A percentile compares a stretch with the other conserved stretches of the same genome.
phyloP scores from a whole-genome alignment of 2,888 invertebrate species.

The Dusona sp. region DNA sequence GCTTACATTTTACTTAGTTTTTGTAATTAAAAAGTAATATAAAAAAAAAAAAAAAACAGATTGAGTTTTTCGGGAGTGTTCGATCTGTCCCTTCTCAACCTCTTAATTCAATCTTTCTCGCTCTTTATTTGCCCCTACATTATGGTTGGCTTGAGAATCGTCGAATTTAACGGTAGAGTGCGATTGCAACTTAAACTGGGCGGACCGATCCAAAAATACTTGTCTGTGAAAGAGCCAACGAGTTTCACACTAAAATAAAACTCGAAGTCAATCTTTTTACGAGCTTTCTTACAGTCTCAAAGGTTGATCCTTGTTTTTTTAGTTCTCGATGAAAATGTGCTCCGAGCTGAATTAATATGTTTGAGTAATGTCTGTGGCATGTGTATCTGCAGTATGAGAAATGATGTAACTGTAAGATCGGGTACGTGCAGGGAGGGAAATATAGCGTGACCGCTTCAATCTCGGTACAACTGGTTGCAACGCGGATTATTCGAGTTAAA shows the following conservation, averaged over 20 bases:
- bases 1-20: too few relatives aligned
- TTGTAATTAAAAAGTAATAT: too few relatives aligned
- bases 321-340: not conserved
- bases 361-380: not conserved
- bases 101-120: not conserved
- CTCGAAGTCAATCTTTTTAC: slow-evolving; percentile 52
- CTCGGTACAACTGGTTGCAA: slow-evolving; percentile 51
- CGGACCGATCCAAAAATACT: slow-evolving; percentile 80
- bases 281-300: slow-evolving; percentile 21
- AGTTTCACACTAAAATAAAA: slow-evolving; percentile 41
- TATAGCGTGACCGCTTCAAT: slow-evolving; percentile 72
- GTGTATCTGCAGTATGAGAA: not conserved
- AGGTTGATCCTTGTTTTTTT: not conserved
- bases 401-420: slow-evolving; percentile 47
- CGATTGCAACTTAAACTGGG: slow-evolving; percentile 74
- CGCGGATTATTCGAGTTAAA: slow-evolving; percentile 71
- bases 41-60: not conserved
- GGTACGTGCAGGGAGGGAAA: slow-evolving; percentile 14
- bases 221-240: slow-evolving; percentile 30
- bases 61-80: slow-evolving; percentile 31
- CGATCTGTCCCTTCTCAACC: not conserved
- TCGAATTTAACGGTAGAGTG: slow-evolving; percentile 72
- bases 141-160: slow-evolving; percentile 78
- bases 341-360: not conserved
- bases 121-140: not conserved